These are phyloP conservation scores for Agelastica alni DNA, from an alignment of 2,888 invertebrate genomes.

Conservation along the genomic window DNA sequence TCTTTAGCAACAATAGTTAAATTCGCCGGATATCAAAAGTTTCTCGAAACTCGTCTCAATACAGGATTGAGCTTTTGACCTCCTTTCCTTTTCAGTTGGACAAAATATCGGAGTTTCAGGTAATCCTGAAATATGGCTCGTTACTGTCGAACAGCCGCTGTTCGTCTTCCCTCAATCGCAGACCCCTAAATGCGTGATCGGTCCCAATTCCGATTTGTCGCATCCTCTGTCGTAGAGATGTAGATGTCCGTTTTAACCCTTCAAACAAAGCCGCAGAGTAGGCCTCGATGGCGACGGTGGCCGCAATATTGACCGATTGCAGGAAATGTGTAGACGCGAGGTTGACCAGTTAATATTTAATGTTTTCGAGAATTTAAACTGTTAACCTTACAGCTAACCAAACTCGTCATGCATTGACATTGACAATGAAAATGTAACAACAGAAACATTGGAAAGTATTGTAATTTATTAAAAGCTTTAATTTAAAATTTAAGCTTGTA, in stretches of 20 bases:
- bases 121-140: constrained; percentile 32
- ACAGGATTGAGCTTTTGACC: constrained; percentile 12
- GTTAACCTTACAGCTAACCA: too few species aligned
- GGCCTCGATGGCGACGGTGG: constrained; percentile 3
- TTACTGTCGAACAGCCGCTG: constrained; percentile 25
- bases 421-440: too few species aligned
- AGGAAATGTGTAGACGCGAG: too few species aligned
- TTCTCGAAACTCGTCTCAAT: constrained; percentile 18
- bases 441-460: too few species aligned
- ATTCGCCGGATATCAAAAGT: constrained; percentile 12
- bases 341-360: too few species aligned
- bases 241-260: constrained; percentile 23
- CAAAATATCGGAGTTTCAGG: constrained; percentile 20
- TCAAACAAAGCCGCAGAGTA: constrained; percentile 11
- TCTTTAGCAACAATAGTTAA: too few species aligned
- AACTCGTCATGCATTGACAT: too few species aligned
- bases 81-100: constrained; percentile 1
- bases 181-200: constrained; percentile 35
- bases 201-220: constrained; percentile 44
- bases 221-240: constrained; percentile 25
- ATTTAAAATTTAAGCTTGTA: too few species aligned
- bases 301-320: neutral
- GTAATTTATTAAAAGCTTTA: too few species aligned
- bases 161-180: constrained; percentile 36
- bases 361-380: too few species aligned